Percentiles rank a stretch among this genome's conserved stretches.
Conservation (phyloP, 1,140 invertebrate genomes). For the Bombus superbus region DNA sequence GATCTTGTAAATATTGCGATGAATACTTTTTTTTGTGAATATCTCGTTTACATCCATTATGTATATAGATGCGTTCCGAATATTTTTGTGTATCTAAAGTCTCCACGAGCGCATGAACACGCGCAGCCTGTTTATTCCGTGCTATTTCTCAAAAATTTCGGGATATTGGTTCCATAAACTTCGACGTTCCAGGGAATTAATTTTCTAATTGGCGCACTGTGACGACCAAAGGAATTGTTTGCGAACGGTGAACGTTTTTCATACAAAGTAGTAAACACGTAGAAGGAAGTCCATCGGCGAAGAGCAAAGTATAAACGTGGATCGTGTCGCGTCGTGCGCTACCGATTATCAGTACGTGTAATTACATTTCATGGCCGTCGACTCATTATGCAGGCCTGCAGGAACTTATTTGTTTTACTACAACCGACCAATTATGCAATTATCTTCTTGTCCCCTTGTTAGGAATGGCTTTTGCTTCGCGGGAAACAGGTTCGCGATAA, state of each 20-base stretch:
- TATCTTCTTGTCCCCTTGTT: constrained; percentile 64
- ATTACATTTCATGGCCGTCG: constrained; percentile 58
- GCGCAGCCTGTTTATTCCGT: too few relatives aligned
- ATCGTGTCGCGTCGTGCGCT: constrained; percentile 44
- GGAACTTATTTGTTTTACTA: constrained; percentile 72
- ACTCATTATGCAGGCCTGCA: constrained; percentile 49
- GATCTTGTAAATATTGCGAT: not conserved
- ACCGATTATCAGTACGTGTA: constrained; percentile 54
- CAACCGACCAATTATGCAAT: constrained; percentile 72
- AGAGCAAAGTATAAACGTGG: not conserved
- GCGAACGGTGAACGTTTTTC: not conserved
- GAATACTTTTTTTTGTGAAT: not conserved
- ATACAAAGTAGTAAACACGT: too few relatives aligned
- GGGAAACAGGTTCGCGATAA: constrained; percentile 60
- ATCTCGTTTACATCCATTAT: too few relatives aligned
- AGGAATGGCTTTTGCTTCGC: constrained; percentile 42
- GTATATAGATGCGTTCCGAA: too few relatives aligned
- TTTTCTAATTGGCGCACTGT: too few relatives aligned
- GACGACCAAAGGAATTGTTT: not conserved
- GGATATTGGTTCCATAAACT: not conserved
- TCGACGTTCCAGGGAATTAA: not conserved
- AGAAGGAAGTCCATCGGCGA: not conserved
- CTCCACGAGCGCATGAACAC: too few relatives aligned
- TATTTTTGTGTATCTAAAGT: too few relatives aligned
- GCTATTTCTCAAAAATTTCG: not conserved